phyloP scores from a whole-genome alignment of 2,888 invertebrate species.

The Coenonympha arcania region DNA sequence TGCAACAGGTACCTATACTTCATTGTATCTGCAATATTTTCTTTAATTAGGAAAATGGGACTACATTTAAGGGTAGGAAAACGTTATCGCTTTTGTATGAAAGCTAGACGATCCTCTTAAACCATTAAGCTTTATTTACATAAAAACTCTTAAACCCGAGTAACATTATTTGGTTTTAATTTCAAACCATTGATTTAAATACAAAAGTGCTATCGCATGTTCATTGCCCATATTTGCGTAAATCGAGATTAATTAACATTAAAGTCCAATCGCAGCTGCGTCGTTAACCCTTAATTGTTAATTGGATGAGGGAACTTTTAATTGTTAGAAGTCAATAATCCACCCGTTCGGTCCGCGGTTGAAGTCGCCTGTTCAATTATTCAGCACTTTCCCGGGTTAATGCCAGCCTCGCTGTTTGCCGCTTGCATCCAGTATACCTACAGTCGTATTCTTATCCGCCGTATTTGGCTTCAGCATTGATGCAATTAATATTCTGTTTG shows the following conservation, averaged over 20 bases:
- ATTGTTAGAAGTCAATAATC: constrained; percentile 56
- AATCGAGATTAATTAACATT: constrained; percentile 45
- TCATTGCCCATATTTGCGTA: constrained; percentile 30
- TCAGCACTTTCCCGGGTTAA: constrained; percentile 44
- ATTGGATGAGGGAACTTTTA: constrained; percentile 52
- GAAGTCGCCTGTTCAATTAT: constrained; percentile 49
- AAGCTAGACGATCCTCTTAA: too few species aligned
- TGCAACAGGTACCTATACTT: too few species aligned
- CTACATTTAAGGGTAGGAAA: too few species aligned
- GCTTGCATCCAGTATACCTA: not conserved
- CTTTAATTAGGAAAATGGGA: too few species aligned
- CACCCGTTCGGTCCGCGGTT: constrained; percentile 36
- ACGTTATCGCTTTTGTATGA: too few species aligned
- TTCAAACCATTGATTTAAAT: too few species aligned
- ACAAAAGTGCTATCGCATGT: too few species aligned
- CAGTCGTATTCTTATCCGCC: not conserved
- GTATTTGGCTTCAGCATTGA: not conserved
- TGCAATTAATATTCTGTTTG: not conserved
- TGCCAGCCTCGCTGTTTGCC: constrained; percentile 29
- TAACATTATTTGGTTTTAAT: too few species aligned
- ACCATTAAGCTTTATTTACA: too few species aligned
- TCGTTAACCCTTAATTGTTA: constrained; percentile 53
- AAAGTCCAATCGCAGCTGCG: constrained; percentile 47
- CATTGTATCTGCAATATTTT: too few species aligned
- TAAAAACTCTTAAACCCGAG: too few species aligned